Evolutionary conservation across 2,888 invertebrate species (phyloP).

Genomic region (Miltochrista miniata): DNA sequence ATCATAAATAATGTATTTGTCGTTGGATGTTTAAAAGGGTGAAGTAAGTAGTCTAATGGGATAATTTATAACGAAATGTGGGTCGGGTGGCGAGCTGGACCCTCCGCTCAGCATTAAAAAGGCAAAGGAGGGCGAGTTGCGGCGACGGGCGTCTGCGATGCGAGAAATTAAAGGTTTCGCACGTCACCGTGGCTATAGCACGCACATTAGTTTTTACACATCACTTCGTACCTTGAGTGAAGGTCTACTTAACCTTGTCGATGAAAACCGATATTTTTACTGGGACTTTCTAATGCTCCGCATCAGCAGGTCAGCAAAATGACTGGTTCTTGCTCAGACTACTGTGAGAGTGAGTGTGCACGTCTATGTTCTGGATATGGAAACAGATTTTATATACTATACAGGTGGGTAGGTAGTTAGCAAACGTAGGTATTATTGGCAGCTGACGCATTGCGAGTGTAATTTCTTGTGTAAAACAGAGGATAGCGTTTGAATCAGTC

Average conservation of each 20-base stretch:
- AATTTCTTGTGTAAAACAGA: too few relatives aligned
- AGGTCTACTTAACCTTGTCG: slow-evolving; percentile 26
- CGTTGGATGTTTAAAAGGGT: slow-evolving; percentile 30
- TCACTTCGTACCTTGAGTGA: slow-evolving; percentile 28
- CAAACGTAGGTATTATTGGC: too few relatives aligned
- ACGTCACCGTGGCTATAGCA: slow-evolving; percentile 43
- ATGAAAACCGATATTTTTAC: slow-evolving; percentile 21
- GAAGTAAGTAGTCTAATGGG: slow-evolving; percentile 32
- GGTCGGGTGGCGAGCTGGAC: slow-evolving; percentile 38
- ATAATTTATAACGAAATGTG: slow-evolving; percentile 40
- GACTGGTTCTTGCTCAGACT: too few relatives aligned
- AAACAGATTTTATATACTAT: too few relatives aligned
- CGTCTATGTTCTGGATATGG: too few relatives aligned
- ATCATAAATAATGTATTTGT: slow-evolving; percentile 23
- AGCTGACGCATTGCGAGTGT: too few relatives aligned
- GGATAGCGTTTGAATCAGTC: too few relatives aligned
- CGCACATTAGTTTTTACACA: slow-evolving; percentile 53
- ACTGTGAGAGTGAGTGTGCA: too few relatives aligned
- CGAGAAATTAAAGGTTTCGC: slow-evolving; percentile 64
- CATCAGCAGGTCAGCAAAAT: slow-evolving; percentile 27
- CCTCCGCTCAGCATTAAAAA: slow-evolving; percentile 56
- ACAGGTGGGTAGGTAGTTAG: too few relatives aligned
- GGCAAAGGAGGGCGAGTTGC: slow-evolving; percentile 25
- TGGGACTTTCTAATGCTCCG: slow-evolving; percentile 26
- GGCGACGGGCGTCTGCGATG: slow-evolving; percentile 45